Conservation (phyloP, 1,140 invertebrate genomes). For the Pachyrhynchus sulphureomaculatus region DNA sequence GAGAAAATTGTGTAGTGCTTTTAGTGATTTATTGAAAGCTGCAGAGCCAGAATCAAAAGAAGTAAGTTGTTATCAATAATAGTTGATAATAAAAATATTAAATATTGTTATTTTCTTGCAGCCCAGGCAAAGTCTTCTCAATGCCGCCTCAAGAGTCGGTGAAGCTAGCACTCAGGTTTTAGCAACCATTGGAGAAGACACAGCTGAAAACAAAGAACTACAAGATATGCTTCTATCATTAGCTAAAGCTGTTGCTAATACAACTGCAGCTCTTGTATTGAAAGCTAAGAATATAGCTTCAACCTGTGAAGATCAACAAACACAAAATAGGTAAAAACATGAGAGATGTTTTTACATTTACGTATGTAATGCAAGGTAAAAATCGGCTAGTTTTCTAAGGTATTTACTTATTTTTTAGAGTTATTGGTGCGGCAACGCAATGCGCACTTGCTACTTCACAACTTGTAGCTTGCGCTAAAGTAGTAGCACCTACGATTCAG, state of each 20-base stretch:
- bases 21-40: slow-evolving; percentile 91
- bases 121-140: slow-evolving; percentile 87
- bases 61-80: slow-evolving; percentile 33
- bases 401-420: slow-evolving; percentile 44
- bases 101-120: slow-evolving; percentile 41
- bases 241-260: slow-evolving; percentile 95
- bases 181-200: slow-evolving; percentile 92
- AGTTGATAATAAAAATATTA: slow-evolving; percentile 49
- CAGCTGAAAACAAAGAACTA: slow-evolving; percentile 73
- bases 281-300: slow-evolving; percentile 93
- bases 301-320: slow-evolving; percentile 75
- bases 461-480: slow-evolving; percentile 95
- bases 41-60: slow-evolving; percentile 92
- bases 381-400: too few species aligned
- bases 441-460: slow-evolving; percentile 97
- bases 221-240: slow-evolving; percentile 84
- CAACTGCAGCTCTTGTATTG: slow-evolving; percentile 90
- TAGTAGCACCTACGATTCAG: slow-evolving; percentile 82
- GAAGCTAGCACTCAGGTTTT: slow-evolving; percentile 93
- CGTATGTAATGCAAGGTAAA: too few species aligned
- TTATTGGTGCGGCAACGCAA: slow-evolving; percentile 93
- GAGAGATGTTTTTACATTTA: too few species aligned
- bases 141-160: slow-evolving; percentile 92
- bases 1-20: slow-evolving; percentile 86
- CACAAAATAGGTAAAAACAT: slow-evolving; percentile 71